Evolutionary conservation across 2,113 vertebrate species (phyloP).

Genomic region (Neolamprologus toae): DNA sequence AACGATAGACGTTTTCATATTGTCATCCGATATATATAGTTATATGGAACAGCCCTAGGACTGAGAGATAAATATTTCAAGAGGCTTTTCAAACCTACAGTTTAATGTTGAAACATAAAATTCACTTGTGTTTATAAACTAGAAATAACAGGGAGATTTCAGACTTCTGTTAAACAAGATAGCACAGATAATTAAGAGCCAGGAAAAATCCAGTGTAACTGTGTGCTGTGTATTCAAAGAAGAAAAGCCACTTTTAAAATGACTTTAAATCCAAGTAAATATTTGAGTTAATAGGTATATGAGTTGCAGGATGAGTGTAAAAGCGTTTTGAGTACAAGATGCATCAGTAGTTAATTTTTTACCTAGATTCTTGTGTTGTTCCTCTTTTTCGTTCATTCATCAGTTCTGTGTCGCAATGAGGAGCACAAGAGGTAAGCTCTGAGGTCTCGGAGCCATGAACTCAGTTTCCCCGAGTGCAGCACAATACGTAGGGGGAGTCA

Average conservation of each 20-base stretch:
- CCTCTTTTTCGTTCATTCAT: background rate
- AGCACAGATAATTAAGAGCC: background rate
- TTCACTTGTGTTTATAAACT: background rate
- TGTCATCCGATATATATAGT: too few species aligned
- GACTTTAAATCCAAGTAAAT: background rate
- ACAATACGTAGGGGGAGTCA: conserved; percentile 73
- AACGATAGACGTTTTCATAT: too few species aligned
- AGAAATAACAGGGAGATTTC: background rate
- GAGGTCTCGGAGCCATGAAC: conserved; percentile 72
- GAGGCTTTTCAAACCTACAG: background rate
- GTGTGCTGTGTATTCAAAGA: background rate
- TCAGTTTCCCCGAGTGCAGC: conserved; percentile 79
- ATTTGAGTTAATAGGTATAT: background rate
- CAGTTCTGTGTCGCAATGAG: conserved; percentile 49
- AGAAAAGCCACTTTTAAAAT: background rate
- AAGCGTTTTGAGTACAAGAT: background rate
- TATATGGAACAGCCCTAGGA: too few species aligned
- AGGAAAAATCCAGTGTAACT: background rate
- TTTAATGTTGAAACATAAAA: background rate
- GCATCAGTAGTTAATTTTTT: background rate
- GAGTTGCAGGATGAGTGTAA: background rate
- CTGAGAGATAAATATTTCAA: background rate
- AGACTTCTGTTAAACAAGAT: background rate
- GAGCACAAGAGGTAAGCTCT: conserved; percentile 1
- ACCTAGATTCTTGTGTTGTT: background rate